phyloP scores from a whole-genome alignment of 2,113 vertebrate species.

The Raphicerus campestris region DNA sequence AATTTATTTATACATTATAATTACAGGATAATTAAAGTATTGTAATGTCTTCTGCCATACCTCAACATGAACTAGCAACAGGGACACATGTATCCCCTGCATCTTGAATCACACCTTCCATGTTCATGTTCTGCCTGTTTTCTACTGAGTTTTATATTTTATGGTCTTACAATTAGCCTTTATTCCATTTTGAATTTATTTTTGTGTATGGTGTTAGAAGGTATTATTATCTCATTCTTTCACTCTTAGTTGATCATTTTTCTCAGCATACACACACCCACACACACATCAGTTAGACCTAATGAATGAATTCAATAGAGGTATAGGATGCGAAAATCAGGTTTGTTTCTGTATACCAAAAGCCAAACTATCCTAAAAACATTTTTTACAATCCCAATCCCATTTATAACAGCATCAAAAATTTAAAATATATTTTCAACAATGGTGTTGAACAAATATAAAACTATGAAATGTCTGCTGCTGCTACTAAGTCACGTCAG shows the following conservation, averaged over 20 bases:
- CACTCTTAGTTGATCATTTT: background rate
- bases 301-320: background rate
- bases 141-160: background rate
- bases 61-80: background rate
- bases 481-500: no score
- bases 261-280: background rate
- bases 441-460: background rate
- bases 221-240: background rate
- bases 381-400: background rate
- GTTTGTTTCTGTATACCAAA: background rate
- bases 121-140: background rate
- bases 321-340: background rate
- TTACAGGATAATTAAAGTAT: background rate
- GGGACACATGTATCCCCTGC: background rate
- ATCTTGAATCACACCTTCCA: background rate
- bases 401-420: background rate
- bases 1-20: background rate
- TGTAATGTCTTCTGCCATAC: background rate
- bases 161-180: background rate
- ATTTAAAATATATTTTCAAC: background rate
- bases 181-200: background rate
- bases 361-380: background rate
- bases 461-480: background rate
- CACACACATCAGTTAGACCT: background rate
- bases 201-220: background rate